Percentiles rank a stretch among this genome's conserved stretches.
Conservation (phyloP, 2,797 vertebrate genomes). For the Odontamblyopus lacepedii region DNA sequence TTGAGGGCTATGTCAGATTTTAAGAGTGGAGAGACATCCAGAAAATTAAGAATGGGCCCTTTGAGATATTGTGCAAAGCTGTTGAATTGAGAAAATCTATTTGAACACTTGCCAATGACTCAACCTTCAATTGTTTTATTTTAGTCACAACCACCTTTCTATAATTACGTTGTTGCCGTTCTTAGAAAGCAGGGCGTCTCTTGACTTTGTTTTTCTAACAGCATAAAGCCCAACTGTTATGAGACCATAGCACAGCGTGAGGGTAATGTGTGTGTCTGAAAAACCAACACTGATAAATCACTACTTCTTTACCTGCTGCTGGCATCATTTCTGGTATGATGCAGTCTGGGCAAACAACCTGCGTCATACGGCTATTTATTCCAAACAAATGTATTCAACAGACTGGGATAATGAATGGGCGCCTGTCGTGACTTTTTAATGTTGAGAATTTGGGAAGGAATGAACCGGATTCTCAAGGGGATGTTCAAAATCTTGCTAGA, state of each 20-base stretch:
- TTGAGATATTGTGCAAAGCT: background rate
- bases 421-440: background rate
- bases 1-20: background rate
- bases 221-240: background rate
- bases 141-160: background rate
- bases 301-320: constrained; percentile 15
- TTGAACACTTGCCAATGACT: background rate
- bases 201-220: background rate
- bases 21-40: background rate
- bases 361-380: constrained; percentile 19
- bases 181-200: background rate
- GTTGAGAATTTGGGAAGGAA: background rate
- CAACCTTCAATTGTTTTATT: background rate
- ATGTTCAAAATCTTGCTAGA: background rate
- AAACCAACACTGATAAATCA: constrained; percentile 11
- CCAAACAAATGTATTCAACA: constrained; percentile 6
- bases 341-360: constrained; percentile 17
- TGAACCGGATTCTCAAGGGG: constrained; percentile 5
- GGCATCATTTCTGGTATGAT: background rate
- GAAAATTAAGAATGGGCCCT: background rate
- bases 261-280: constrained; percentile 6
- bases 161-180: background rate
- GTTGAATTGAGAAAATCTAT: background rate
- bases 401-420: background rate
- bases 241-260: constrained; percentile 1